Conservation (phyloP, 2,888 invertebrate genomes). For the Rugalucina vietnamica region DNA sequence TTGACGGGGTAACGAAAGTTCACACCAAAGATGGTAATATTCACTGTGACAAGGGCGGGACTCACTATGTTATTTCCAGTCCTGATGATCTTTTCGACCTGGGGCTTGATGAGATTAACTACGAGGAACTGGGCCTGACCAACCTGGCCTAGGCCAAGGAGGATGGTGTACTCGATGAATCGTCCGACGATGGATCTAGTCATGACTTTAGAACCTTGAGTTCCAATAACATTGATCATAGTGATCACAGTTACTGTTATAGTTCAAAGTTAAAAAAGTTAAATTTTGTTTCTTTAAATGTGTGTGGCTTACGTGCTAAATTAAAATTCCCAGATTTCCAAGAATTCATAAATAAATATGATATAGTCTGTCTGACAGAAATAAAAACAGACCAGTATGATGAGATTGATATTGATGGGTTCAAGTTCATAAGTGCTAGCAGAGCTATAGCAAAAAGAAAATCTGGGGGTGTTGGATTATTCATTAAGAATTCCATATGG, state of each 20-base stretch:
- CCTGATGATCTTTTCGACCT: neutral
- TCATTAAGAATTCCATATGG: neutral
- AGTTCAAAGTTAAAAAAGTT: neutral
- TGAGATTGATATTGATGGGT: neutral
- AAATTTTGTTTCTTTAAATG: neutral
- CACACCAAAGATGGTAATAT: neutral
- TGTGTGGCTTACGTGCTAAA: conserved; percentile 7
- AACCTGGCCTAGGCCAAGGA: neutral
- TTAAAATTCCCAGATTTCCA: conserved; percentile 1
- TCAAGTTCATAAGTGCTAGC: conserved; percentile 5
- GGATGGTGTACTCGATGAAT: neutral
- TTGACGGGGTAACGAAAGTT: neutral
- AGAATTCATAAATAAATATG: conserved; percentile 5
- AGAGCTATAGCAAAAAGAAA: neutral
- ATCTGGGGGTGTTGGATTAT: conserved; percentile 9
- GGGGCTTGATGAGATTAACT: neutral
- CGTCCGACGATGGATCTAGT: neutral
- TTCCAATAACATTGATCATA: neutral
- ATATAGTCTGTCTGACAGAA: neutral
- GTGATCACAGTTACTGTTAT: neutral
- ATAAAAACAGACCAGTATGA: neutral
- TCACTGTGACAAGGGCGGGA: neutral
- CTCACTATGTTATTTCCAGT: neutral
- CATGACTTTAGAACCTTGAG: neutral
- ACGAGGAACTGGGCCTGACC: neutral